Evolutionary conservation across 2,888 invertebrate species (phyloP).

Genomic region (Amphimallon solstitiale): DNA sequence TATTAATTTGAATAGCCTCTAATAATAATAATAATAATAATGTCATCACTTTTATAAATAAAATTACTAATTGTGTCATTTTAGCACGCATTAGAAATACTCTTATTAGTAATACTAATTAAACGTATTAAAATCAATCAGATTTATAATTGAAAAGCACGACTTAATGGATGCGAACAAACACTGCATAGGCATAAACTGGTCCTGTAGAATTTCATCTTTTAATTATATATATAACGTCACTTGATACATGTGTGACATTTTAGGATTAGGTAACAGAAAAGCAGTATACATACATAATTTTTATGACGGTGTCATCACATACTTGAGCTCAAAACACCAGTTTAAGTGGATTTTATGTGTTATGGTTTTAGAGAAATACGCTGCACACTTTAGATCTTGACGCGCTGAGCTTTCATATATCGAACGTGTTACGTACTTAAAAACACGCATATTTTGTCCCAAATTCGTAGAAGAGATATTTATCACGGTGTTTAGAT

Average conservation of each 20-base stretch:
- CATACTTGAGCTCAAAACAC: constrained; percentile 14
- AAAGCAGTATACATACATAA: constrained; percentile 11
- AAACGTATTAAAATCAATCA: too few relatives aligned
- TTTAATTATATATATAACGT: constrained; percentile 17
- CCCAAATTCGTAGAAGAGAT: constrained; percentile 1
- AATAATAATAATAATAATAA: too few relatives aligned
- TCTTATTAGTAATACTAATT: too few relatives aligned
- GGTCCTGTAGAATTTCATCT: constrained; percentile 7
- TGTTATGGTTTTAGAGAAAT: constrained; percentile 15
- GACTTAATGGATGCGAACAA: too few relatives aligned
- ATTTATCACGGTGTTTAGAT: constrained; percentile 19
- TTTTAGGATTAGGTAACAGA: constrained; percentile 16
- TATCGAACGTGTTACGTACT: neutral
- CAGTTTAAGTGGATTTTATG: constrained; percentile 22
- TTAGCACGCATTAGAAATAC: too few relatives aligned
- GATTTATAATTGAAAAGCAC: too few relatives aligned
- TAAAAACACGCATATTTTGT: neutral
- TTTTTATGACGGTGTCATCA: constrained; percentile 27
- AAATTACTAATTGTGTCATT: too few relatives aligned
- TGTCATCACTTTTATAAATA: too few relatives aligned
- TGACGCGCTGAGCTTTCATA: neutral
- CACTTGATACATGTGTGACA: constrained; percentile 29
- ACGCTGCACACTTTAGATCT: neutral
- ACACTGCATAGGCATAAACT: constrained; percentile 2
- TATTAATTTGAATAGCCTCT: too few relatives aligned